A percentile compares a stretch with the other conserved stretches of the same genome.
These are phyloP conservation scores for Cyclargus thomasi DNA, from an alignment of 1,140 invertebrate genomes.

Conservation along the genomic window DNA sequence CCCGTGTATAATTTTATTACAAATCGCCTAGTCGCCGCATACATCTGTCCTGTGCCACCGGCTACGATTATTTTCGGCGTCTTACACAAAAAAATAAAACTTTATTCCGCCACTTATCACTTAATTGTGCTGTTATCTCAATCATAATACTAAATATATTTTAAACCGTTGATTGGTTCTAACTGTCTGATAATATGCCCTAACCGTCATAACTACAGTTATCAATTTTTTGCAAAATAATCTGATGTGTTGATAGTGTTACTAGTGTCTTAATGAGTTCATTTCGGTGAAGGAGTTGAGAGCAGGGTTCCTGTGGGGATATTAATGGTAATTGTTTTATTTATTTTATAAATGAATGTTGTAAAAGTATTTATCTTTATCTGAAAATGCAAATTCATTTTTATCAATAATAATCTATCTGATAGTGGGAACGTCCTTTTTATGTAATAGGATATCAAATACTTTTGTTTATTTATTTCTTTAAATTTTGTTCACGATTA, in stretches of 20 bases:
- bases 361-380: conserved; percentile 24
- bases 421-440: conserved; percentile 26
- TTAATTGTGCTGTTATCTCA: conserved; percentile 66
- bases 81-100: conserved; percentile 40
- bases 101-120: conserved; percentile 54
- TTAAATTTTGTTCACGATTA: neutral
- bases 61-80: conserved; percentile 43
- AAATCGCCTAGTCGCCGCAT: conserved; percentile 53
- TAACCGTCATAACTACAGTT: conserved; percentile 44
- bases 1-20: conserved; percentile 73
- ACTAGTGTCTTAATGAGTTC: conserved; percentile 6
- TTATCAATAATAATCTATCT: conserved; percentile 28
- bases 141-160: conserved; percentile 58
- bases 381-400: conserved; percentile 25
- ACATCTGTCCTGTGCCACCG: conserved; percentile 46
- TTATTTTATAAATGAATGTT: conserved; percentile 9
- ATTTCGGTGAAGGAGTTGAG: neutral
- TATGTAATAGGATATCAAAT: conserved; percentile 12
- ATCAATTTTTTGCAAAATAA: conserved; percentile 43
- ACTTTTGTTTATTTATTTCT: conserved; percentile 2
- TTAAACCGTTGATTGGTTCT: conserved; percentile 69
- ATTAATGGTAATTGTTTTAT: conserved; percentile 20
- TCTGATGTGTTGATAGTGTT: conserved; percentile 33
- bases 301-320: neutral
- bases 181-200: conserved; percentile 53